A percentile compares a stretch with the other conserved stretches of the same genome.
Conservation (phyloP, 2,113 vertebrate species). For the Capreolus pygargus region DNA sequence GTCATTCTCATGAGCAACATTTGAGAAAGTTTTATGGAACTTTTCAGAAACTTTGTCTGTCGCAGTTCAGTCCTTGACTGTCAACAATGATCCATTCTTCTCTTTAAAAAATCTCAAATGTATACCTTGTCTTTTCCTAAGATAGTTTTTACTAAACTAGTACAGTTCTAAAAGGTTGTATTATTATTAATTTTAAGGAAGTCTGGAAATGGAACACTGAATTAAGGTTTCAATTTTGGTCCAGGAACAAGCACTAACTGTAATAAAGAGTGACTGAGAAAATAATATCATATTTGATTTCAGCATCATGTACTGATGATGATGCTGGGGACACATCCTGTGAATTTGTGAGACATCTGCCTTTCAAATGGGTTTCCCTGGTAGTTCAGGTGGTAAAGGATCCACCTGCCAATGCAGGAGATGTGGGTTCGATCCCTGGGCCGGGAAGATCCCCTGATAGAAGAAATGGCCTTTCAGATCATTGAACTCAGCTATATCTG, state of each 20-base stretch:
- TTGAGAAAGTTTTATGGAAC: constrained; percentile 6
- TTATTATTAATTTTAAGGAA: not conserved
- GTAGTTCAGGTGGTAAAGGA: not conserved
- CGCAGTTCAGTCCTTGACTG: not conserved
- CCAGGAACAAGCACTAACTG: not conserved
- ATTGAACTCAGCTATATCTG: not conserved
- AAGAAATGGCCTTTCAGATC: not conserved
- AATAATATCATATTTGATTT: not conserved
- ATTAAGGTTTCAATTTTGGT: not conserved
- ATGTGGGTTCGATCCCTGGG: not conserved
- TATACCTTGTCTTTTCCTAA: not conserved
- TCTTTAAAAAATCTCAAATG: not conserved
- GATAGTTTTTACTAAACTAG: not conserved
- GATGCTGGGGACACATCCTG: not conserved
- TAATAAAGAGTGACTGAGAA: not conserved
- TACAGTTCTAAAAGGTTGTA: not conserved
- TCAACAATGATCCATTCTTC: not conserved
- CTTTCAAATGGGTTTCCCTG: not conserved
- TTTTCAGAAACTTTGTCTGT: not conserved
- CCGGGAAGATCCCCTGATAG: not conserved
- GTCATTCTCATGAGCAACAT: not conserved
- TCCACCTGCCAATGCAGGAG: not conserved
- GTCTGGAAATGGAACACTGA: not conserved
- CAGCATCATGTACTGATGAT: not conserved
- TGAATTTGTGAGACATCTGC: not conserved